A percentile compares a stretch with the other conserved stretches of the same genome.
phyloP scores from a whole-genome alignment of 2,113 vertebrate species.

The Catharus minimus region DNA sequence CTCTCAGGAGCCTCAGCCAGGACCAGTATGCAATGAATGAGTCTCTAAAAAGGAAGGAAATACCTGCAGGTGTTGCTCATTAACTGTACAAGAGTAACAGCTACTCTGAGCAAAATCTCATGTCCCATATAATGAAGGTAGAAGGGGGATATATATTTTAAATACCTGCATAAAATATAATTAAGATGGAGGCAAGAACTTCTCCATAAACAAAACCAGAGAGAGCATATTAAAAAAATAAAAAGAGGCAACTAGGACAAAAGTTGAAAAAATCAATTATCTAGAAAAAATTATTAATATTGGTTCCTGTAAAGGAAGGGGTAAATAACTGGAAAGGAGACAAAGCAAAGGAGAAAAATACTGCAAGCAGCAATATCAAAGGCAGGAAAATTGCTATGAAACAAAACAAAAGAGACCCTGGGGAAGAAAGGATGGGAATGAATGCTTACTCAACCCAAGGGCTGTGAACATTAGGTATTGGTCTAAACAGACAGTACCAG shows the following conservation, averaged over 20 bases:
- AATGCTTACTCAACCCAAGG: not conserved
- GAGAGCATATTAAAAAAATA: not conserved
- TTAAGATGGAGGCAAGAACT: not conserved
- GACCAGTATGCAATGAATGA: not conserved
- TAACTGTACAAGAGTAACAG: not conserved
- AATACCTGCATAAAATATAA: not conserved
- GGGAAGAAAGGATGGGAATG: not conserved
- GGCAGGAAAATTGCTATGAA: not conserved
- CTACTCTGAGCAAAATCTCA: not conserved
- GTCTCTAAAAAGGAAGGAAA: not conserved
- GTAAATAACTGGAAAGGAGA: not conserved
- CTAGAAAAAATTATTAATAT: not conserved
- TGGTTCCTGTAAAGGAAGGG: not conserved
- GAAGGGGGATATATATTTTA: not conserved
- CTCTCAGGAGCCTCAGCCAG: not conserved
- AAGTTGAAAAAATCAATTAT: not conserved
- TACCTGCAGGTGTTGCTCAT: not conserved
- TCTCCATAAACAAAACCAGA: not conserved
- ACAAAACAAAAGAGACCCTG: not conserved
- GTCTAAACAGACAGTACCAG: not conserved
- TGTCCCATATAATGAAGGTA: not conserved
- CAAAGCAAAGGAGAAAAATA: not conserved
- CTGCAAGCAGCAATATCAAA: not conserved
- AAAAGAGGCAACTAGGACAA: not conserved
- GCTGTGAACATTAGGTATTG: not conserved